phyloP scores from a whole-genome alignment of 23 tunicate genomes.

The Corella eumyota region DNA sequence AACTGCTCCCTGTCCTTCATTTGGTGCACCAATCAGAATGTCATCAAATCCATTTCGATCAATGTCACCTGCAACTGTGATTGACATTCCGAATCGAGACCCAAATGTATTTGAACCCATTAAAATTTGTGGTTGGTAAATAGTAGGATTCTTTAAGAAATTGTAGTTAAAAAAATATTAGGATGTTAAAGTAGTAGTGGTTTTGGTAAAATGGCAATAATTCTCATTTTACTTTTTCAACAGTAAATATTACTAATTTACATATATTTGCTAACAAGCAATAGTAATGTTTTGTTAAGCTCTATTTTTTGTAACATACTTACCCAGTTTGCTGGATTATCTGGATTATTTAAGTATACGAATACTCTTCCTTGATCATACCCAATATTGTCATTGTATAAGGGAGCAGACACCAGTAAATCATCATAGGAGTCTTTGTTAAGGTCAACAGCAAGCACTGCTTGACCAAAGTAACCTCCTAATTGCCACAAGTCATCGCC shows the following conservation, averaged over 20 bases:
- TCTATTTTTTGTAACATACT: too few relatives aligned
- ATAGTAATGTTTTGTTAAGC: too few relatives aligned
- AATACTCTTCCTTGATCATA: slow-evolving; percentile 48
- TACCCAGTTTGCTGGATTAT: too few relatives aligned
- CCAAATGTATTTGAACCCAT: slow-evolving; percentile 9
- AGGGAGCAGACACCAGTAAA: slow-evolving; percentile 20
- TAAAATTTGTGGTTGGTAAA: slow-evolving; percentile 2
- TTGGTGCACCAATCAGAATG: slow-evolving; percentile 30
- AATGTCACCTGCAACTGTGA: slow-evolving; percentile 21
- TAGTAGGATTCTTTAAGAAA: too few relatives aligned
- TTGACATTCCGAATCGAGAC: slow-evolving; percentile 21
- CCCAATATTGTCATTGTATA: slow-evolving; percentile 7
- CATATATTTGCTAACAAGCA: too few relatives aligned
- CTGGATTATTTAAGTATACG: slow-evolving; percentile 23
- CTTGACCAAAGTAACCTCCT: slow-evolving; percentile 33
- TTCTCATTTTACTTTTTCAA: too few relatives aligned
- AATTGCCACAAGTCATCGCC: slow-evolving; percentile 22
- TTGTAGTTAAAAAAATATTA: too few relatives aligned
- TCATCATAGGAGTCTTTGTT: slow-evolving; percentile 19
- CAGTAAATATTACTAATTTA: too few relatives aligned
- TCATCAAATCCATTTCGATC: slow-evolving; percentile 34
- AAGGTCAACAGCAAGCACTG: slow-evolving; percentile 11
- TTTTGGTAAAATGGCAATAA: too few relatives aligned
- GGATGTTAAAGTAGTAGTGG: too few relatives aligned
- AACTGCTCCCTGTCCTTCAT: slow-evolving; percentile 22